These are phyloP conservation scores for Drosophila orena DNA, from an alignment of 1,140 invertebrate genomes.

Conservation along the genomic window DNA sequence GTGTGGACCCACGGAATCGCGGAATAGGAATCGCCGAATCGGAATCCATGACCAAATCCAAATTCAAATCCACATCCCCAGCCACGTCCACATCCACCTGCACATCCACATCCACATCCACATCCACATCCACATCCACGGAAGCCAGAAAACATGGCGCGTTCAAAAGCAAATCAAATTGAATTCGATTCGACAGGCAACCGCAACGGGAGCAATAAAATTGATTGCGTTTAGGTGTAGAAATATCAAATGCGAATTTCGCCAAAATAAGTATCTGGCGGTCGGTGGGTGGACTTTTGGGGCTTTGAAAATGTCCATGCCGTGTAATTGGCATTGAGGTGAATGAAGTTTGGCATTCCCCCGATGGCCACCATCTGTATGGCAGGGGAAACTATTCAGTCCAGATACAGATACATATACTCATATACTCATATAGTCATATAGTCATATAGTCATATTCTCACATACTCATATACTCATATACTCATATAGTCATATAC, in stretches of 20 bases:
- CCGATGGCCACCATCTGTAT: conserved; percentile 36
- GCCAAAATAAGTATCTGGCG: conserved; percentile 17
- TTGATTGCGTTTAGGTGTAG: conserved; percentile 80
- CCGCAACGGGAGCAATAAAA: conserved; percentile 80
- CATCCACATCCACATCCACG: conserved; percentile 13
- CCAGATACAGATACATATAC: neutral
- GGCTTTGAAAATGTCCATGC: conserved; percentile 62
- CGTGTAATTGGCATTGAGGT: conserved; percentile 60
- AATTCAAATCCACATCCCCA: conserved; percentile 12
- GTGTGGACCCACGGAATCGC: conserved; percentile 6
- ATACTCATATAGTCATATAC: no score
- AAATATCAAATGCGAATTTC: conserved; percentile 74
- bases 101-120: conserved; percentile 3
- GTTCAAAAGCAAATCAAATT: conserved; percentile 78
- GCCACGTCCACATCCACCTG: neutral
- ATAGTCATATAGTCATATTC: no score
- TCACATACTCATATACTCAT: no score
- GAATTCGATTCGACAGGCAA: conserved; percentile 77
- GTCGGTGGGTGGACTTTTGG: neutral
- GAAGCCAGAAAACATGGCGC: conserved; percentile 24
- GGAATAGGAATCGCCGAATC: conserved; percentile 12
- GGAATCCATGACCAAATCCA: conserved; percentile 41
- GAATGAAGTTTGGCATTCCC: conserved; percentile 65
- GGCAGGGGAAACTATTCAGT: neutral
- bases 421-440: no score